Evolutionary conservation across 2,797 vertebrate species (phyloP).

Genomic region (Hybognathus amarus): DNA sequence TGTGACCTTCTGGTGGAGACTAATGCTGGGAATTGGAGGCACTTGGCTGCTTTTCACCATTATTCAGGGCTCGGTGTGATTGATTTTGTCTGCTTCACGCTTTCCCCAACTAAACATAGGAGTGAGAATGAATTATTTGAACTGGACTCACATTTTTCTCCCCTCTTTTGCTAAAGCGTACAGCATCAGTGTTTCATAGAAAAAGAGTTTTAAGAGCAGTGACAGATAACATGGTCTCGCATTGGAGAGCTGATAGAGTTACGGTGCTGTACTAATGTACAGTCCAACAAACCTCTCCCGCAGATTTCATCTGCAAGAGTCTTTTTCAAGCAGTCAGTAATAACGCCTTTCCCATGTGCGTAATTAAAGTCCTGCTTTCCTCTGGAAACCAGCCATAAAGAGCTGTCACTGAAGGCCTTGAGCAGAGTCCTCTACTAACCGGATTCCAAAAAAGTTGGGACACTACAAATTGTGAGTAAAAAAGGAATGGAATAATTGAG

Average conservation of each 20-base stretch:
- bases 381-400: slow-evolving; percentile 8
- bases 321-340: slow-evolving; percentile 49
- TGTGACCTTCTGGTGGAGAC: slow-evolving; percentile 32
- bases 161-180: slow-evolving; percentile 50
- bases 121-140: slow-evolving; percentile 61
- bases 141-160: slow-evolving; percentile 56
- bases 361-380: slow-evolving; percentile 43
- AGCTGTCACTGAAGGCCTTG: background rate
- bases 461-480: too few species aligned
- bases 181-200: slow-evolving; percentile 71
- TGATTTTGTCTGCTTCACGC: slow-evolving; percentile 65
- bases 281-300: slow-evolving; percentile 44
- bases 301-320: slow-evolving; percentile 50
- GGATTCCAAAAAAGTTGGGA: too few species aligned
- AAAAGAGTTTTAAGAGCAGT: slow-evolving; percentile 60
- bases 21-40: slow-evolving; percentile 43
- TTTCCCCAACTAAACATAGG: slow-evolving; percentile 64
- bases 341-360: slow-evolving; percentile 49
- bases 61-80: slow-evolving; percentile 54
- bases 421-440: background rate
- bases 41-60: slow-evolving; percentile 27
- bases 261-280: slow-evolving; percentile 35
- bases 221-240: slow-evolving; percentile 51
- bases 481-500: too few species aligned
- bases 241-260: slow-evolving; percentile 52